Evolutionary conservation across 1,140 invertebrate genomes (phyloP).

Genomic region (Euglossa dilemma): DNA sequence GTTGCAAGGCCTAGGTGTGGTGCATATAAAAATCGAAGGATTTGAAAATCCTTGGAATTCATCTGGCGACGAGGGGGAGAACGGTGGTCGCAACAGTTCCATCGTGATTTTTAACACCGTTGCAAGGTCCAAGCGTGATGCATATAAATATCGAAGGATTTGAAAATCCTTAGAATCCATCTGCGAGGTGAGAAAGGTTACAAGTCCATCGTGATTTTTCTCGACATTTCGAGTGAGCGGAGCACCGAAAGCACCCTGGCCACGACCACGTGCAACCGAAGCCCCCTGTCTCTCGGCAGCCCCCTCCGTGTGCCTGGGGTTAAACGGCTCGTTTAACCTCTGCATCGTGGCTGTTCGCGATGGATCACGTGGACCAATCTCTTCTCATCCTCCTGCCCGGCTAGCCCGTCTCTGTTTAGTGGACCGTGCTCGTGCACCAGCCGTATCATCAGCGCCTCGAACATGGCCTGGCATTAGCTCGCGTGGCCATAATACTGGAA

Average conservation of each 20-base stretch:
- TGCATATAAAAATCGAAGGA: too few species aligned
- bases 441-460: conserved; percentile 61
- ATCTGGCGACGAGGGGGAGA: too few species aligned
- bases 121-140: too few species aligned
- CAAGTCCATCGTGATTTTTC: not conserved
- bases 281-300: not conserved
- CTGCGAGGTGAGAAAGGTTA: too few species aligned
- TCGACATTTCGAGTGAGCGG: not conserved
- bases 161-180: too few species aligned
- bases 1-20: too few species aligned
- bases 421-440: conserved; percentile 33
- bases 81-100: too few species aligned
- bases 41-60: too few species aligned
- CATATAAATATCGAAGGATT: too few species aligned
- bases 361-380: conserved; percentile 41
- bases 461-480: conserved; percentile 63
- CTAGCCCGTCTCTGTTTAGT: conserved; percentile 13
- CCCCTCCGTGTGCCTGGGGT: conserved; percentile 38
- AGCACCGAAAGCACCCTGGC: not conserved
- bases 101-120: too few species aligned
- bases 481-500: conserved; percentile 74
- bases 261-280: not conserved
- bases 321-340: conserved; percentile 62
- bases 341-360: conserved; percentile 47
- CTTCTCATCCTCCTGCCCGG: not conserved